These are phyloP conservation scores for Otocyon megalotis DNA, from an alignment of 2,113 vertebrate species.

Conservation along the genomic window DNA sequence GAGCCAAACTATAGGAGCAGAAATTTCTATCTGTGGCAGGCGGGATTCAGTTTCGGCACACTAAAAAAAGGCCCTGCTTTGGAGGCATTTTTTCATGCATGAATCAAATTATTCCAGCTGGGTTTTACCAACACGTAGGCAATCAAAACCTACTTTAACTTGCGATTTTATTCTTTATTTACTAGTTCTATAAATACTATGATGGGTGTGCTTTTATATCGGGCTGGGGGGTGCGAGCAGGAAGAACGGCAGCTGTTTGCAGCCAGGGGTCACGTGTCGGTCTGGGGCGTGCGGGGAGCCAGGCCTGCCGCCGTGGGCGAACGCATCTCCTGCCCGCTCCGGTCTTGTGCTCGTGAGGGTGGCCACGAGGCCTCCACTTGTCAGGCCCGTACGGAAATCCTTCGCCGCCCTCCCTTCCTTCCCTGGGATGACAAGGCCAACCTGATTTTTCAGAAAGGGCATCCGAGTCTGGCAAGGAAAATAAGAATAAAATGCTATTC, in stretches of 20 bases:
- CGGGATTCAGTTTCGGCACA: conserved; percentile 72
- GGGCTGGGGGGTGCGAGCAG: background rate
- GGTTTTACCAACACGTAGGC: conserved; percentile 82
- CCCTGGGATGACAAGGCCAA: conserved; percentile 33
- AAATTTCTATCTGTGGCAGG: conserved; percentile 72
- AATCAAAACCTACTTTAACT: conserved; percentile 84
- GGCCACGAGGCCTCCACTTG: background rate
- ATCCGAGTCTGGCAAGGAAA: conserved; percentile 27
- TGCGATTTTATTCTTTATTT: conserved; percentile 85
- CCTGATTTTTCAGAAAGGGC: conserved; percentile 33
- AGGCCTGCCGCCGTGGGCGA: background rate
- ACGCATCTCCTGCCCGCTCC: background rate
- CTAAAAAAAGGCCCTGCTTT: conserved; percentile 82
- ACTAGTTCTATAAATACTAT: conserved; percentile 82
- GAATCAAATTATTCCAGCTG: conserved; percentile 85
- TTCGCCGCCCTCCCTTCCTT: background rate
- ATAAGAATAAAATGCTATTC: background rate
- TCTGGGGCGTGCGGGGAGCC: background rate
- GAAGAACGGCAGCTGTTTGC: conserved; percentile 64
- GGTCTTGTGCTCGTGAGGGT: background rate
- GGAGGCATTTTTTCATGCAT: conserved; percentile 76
- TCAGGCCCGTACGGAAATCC: background rate
- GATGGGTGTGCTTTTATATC: conserved; percentile 75
- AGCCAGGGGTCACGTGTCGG: conserved; percentile 18
- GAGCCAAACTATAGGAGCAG: conserved; percentile 70